Evolutionary conservation across 2,888 invertebrate genomes (phyloP).

Genomic region (Cabera pusaria): DNA sequence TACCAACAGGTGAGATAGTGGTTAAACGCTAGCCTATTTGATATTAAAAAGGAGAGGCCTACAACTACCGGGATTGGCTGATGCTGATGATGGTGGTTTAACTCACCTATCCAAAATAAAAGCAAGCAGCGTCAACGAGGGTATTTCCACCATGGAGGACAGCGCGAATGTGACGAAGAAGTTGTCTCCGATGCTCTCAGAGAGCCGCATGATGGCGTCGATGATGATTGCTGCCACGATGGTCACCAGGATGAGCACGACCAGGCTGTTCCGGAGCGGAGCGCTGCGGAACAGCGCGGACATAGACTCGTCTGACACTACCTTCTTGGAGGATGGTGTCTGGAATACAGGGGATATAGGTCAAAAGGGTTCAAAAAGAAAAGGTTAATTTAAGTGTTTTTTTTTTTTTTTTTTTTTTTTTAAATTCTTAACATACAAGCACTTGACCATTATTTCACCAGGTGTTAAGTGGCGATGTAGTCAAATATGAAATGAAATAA

Average conservation of each 20-base stretch:
- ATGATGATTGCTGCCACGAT: conserved; percentile 49
- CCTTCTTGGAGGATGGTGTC: conserved; percentile 36
- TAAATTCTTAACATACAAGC: too few relatives aligned
- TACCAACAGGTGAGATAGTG: background rate
- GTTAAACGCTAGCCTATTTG: background rate
- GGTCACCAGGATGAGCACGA: conserved; percentile 42
- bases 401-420: too few relatives aligned
- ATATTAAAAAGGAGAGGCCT: background rate
- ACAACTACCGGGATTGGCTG: too few relatives aligned
- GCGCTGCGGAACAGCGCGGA: conserved; percentile 40
- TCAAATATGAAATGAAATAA: too few relatives aligned
- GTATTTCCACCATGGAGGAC: conserved; percentile 56
- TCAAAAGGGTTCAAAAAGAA: too few relatives aligned
- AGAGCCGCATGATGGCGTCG: conserved; percentile 57
- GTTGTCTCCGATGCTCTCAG: conserved; percentile 56
- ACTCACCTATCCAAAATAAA: conserved; percentile 36
- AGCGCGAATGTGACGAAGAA: conserved; percentile 60
- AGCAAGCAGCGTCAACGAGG: conserved; percentile 35
- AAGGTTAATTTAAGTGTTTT: too few relatives aligned
- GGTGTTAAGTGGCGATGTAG: too few relatives aligned
- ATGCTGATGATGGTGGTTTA: too few relatives aligned
- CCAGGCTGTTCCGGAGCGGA: conserved; percentile 42
- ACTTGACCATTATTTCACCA: too few relatives aligned
- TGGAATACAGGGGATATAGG: too few relatives aligned
- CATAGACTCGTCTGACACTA: conserved; percentile 44